Conservation (phyloP, 2,888 invertebrate species). For the Watsonalla binaria region DNA sequence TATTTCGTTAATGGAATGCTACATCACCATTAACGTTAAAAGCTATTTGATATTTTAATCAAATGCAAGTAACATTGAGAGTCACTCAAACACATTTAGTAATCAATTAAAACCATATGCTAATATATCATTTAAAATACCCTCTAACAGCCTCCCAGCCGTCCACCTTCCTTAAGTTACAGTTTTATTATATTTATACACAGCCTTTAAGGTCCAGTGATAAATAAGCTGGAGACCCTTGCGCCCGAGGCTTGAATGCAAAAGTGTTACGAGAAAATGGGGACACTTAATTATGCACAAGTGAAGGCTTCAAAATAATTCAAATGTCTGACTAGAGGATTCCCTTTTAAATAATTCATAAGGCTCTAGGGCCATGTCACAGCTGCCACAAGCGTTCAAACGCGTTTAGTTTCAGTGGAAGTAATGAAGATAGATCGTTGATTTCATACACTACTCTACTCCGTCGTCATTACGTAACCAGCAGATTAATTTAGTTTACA, state of each 20-base stretch:
- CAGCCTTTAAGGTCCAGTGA: constrained; percentile 20
- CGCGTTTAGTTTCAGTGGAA: constrained; percentile 28
- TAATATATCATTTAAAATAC: too few species aligned
- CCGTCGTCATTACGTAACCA: constrained; percentile 26
- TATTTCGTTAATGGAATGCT: too few species aligned
- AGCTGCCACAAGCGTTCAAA: constrained; percentile 42
- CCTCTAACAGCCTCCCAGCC: too few species aligned
- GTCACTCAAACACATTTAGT: too few species aligned
- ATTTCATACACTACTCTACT: constrained; percentile 45
- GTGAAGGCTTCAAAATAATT: constrained; percentile 64
- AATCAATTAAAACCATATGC: too few species aligned
- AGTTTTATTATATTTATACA: constrained; percentile 5
- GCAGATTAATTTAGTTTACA: constrained; percentile 27
- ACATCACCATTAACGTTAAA: too few species aligned
- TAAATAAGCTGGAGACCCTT: constrained; percentile 35
- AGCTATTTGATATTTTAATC: too few species aligned
- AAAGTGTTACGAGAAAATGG: constrained; percentile 40
- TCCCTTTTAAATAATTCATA: constrained; percentile 67
- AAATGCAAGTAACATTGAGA: too few species aligned
- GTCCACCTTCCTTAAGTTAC: too few species aligned
- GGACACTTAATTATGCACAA: constrained; percentile 57
- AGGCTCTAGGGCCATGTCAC: constrained; percentile 49
- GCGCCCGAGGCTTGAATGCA: constrained; percentile 19
- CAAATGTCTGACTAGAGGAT: constrained; percentile 56
- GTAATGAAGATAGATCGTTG: constrained; percentile 39